phyloP scores from a whole-genome alignment of 2,888 invertebrate species.

The Clostera curtula region DNA sequence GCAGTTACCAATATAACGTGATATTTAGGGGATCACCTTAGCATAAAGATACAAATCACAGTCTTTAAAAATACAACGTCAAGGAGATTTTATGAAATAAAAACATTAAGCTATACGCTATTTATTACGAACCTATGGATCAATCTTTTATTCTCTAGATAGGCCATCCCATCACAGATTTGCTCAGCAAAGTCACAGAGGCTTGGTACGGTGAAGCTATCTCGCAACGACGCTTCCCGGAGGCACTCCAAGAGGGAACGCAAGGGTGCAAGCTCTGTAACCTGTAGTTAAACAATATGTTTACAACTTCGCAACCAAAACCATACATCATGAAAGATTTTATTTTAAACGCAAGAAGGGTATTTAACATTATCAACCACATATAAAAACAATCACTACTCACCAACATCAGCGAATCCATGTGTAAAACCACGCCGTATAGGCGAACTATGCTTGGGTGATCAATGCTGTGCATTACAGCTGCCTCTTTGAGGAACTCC shows the following conservation, averaged over 20 bases:
- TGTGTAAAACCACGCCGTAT: slow-evolving; percentile 96
- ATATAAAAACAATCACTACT: slow-evolving; percentile 13
- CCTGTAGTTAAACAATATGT: no score
- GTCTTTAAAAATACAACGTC: no score
- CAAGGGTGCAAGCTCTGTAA: slow-evolving; percentile 96
- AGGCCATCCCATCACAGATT: slow-evolving; percentile 98
- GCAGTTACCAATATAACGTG: no score
- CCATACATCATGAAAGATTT: no score
- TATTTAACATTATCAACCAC: not conserved
- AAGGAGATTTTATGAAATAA: no score
- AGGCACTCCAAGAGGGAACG: slow-evolving; percentile 96
- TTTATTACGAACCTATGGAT: slow-evolving; percentile 84
- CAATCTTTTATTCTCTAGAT: slow-evolving; percentile 95
- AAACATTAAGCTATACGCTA: slow-evolving; percentile 1
- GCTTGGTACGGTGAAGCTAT: slow-evolving; percentile 93
- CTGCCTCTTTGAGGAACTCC: slow-evolving; percentile 98
- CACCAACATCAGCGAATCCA: slow-evolving; percentile 86
- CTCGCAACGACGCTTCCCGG: slow-evolving; percentile 91
- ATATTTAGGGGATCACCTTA: no score
- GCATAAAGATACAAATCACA: no score
- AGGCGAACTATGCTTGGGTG: slow-evolving; percentile 98
- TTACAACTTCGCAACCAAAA: no score
- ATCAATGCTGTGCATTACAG: slow-evolving; percentile 98
- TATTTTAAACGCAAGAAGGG: no score
- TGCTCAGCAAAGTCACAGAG: slow-evolving; percentile 97